A percentile compares a stretch with the other conserved stretches of the same genome.
Conservation (phyloP, 1,140 invertebrate genomes). For the Matsumurasca onukii region DNA sequence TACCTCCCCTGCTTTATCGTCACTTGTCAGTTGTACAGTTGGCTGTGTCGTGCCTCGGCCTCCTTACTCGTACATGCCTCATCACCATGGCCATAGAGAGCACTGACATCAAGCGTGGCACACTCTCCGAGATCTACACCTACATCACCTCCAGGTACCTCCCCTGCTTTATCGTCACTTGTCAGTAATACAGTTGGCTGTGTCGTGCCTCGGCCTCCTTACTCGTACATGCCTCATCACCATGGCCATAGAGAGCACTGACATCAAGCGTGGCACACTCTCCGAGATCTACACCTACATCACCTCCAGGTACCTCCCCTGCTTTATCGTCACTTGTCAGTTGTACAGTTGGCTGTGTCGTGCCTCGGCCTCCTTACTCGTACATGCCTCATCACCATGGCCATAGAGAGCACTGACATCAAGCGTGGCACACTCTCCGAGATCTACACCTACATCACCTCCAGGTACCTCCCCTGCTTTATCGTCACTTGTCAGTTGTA, state of each 20-base stretch:
- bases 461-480: conserved; percentile 49
- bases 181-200: too few relatives aligned
- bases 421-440: conserved; percentile 90
- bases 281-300: conserved; percentile 94
- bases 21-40: too few relatives aligned
- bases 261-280: conserved; percentile 82
- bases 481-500: too few relatives aligned
- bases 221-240: conserved; percentile 43
- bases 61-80: conserved; percentile 43
- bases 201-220: conserved; percentile 38
- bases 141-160: conserved; percentile 72
- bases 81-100: conserved; percentile 44
- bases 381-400: conserved; percentile 44
- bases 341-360: too few relatives aligned
- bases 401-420: conserved; percentile 49
- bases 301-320: conserved; percentile 56
- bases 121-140: conserved; percentile 92
- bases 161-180: too few relatives aligned
- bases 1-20: conserved; percentile 29
- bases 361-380: conserved; percentile 40
- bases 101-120: conserved; percentile 70
- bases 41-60: conserved; percentile 35
- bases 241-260: conserved; percentile 44
- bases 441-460: conserved; percentile 90
- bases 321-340: too few relatives aligned